Percentiles rank a stretch among this genome's conserved stretches.
These are phyloP conservation scores for Miopithecus talapoin DNA, from an alignment of 2,797 vertebrate genomes.

Conservation along the genomic window DNA sequence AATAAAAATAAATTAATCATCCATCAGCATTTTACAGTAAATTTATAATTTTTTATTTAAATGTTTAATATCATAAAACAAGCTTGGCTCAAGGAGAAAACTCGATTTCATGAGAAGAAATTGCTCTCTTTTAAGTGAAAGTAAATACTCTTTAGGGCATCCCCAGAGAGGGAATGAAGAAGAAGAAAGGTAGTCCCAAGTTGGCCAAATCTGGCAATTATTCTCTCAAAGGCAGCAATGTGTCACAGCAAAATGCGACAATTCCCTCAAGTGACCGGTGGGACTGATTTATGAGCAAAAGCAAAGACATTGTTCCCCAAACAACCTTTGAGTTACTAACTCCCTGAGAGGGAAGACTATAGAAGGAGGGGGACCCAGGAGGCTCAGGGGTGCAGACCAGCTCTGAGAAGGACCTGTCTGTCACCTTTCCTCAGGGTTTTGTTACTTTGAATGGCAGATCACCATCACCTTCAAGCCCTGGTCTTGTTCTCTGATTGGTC, in stretches of 20 bases:
- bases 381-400: not conserved
- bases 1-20: constrained; percentile 41
- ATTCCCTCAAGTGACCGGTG: rapidly evolving
- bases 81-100: not conserved
- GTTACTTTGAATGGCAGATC: too few relatives aligned
- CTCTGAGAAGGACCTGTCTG: not conserved
- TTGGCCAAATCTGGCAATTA: rapidly evolving
- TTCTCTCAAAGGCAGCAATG: rapidly evolving
- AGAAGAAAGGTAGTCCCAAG: rapidly evolving
- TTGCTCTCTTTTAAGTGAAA: not conserved
- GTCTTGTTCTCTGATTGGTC: rapidly evolving
- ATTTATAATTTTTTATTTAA: constrained; percentile 50
- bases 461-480: rapidly evolving
- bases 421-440: not conserved
- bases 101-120: not conserved
- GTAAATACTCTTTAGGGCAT: not conserved
- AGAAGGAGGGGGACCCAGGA: rapidly evolving
- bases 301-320: rapidly evolving
- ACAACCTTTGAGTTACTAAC: not conserved
- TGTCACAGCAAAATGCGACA: rapidly evolving
- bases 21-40: not conserved
- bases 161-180: not conserved
- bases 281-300: not conserved
- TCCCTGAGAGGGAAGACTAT: rapidly evolving
- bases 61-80: constrained; percentile 35